A percentile compares a stretch with the other conserved stretches of the same genome.
Conservation (phyloP, 2,888 invertebrate genomes). For the Melanostoma mellinum region DNA sequence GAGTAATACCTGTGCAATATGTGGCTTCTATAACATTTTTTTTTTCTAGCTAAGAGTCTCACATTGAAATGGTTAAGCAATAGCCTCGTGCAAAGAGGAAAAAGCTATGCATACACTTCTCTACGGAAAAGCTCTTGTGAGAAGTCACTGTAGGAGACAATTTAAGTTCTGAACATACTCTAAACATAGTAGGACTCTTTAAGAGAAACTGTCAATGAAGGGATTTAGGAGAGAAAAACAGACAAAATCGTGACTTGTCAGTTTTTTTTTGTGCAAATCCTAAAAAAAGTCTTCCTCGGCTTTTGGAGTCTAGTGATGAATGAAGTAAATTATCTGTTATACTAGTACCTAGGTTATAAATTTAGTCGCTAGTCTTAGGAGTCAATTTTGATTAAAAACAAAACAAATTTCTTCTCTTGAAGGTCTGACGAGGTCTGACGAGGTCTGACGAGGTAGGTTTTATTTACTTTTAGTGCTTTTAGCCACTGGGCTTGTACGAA, state of each 20-base stretch:
- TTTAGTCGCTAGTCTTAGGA: no score
- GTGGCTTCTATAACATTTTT: slow-evolving; percentile 51
- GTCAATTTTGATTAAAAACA: no score
- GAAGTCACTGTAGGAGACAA: slow-evolving; percentile 7
- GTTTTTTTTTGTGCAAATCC: slow-evolving; percentile 14
- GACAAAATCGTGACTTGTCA: slow-evolving; percentile 46
- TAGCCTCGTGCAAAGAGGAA: slow-evolving; percentile 3
- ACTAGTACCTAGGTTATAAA: no score
- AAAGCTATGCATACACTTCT: slow-evolving; percentile 5
- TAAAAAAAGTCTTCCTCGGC: background rate
- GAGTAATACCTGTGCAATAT: slow-evolving; percentile 10
- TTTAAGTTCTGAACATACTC: slow-evolving; percentile 25
- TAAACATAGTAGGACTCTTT: slow-evolving; percentile 8
- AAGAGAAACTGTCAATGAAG: slow-evolving; percentile 41
- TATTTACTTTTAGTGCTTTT: no score
- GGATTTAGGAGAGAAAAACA: slow-evolving; percentile 32
- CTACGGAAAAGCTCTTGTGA: slow-evolving; percentile 33
- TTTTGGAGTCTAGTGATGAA: background rate
- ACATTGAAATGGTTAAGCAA: slow-evolving; percentile 47
- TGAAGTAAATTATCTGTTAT: background rate
- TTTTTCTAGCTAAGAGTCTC: slow-evolving; percentile 26
- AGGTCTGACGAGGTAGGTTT: no score
- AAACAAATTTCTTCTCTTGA: no score
- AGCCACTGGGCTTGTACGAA: no score
- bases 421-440: no score